These are phyloP conservation scores for Huso huso DNA, from an alignment of 2,797 vertebrate species.

Conservation along the genomic window DNA sequence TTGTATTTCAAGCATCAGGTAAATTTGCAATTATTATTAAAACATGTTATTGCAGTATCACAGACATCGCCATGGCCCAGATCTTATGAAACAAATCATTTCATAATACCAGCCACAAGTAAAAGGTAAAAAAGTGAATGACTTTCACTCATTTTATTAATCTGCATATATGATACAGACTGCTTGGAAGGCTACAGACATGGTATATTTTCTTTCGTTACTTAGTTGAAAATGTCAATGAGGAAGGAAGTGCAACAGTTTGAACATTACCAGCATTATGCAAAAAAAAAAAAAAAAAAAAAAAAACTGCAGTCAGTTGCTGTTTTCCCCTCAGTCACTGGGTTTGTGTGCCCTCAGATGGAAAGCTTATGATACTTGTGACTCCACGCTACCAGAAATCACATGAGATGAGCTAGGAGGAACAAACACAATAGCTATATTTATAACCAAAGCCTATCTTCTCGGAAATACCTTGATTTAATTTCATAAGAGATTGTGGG, in stretches of 20 bases:
- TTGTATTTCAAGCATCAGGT: no score
- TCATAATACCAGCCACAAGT: no score
- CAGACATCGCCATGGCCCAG: no score
- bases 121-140: no score
- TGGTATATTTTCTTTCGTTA: neutral
- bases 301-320: slow-evolving; percentile 37
- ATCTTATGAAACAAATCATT: no score
- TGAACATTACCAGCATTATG: slow-evolving; percentile 57
- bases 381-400: slow-evolving; percentile 76
- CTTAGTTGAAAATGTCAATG: slow-evolving; percentile 58
- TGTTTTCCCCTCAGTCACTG: slow-evolving; percentile 57
- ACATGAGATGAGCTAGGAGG: slow-evolving; percentile 74
- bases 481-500: slow-evolving; percentile 69
- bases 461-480: slow-evolving; percentile 82
- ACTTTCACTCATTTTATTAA: no score
- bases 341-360: slow-evolving; percentile 56
- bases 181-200: no score
- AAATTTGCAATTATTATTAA: no score
- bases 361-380: slow-evolving; percentile 78
- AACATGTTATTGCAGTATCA: no score
- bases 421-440: slow-evolving; percentile 73
- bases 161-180: no score
- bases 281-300: slow-evolving; percentile 46
- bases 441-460: slow-evolving; percentile 63
- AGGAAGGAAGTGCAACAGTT: slow-evolving; percentile 69